phyloP scores from a whole-genome alignment of 2,888 invertebrate genomes.

The Orchestes rusci region DNA sequence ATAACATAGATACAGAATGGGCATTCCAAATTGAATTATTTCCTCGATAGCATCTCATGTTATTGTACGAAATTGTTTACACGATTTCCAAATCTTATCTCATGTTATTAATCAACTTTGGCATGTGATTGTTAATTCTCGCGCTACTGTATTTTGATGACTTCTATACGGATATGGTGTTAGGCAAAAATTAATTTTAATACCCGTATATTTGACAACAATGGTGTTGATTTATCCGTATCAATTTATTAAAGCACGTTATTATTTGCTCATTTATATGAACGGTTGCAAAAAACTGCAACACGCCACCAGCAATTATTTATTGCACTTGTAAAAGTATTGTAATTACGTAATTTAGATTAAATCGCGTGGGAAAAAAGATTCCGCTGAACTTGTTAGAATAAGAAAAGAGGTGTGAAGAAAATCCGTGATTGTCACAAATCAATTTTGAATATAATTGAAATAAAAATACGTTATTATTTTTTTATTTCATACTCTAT shows the following conservation, averaged over 20 bases:
- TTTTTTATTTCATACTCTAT: too few species aligned
- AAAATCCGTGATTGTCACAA: too few species aligned
- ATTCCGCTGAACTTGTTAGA: too few species aligned
- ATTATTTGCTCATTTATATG: too few species aligned
- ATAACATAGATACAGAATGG: constrained; percentile 10
- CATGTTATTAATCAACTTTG: constrained; percentile 14
- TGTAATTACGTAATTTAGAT: neutral
- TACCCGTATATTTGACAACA: too few species aligned
- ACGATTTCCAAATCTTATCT: constrained; percentile 19
- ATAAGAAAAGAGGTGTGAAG: too few species aligned
- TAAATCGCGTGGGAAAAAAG: constrained; percentile 4
- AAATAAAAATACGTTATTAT: too few species aligned
- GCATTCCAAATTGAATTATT: constrained; percentile 19
- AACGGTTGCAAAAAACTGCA: constrained; percentile 1
- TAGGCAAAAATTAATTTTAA: neutral
- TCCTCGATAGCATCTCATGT: constrained; percentile 15
- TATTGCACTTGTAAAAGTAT: constrained; percentile 6
- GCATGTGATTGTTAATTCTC: constrained; percentile 12
- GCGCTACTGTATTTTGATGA: constrained; percentile 8
- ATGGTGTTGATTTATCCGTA: too few species aligned
- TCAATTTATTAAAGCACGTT: constrained; percentile 4
- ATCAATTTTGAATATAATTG: too few species aligned
- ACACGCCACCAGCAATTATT: constrained; percentile 4
- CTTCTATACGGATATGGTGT: too few species aligned
- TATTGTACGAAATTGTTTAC: constrained; percentile 23